Base-by-base conservation (phyloP, 2,797 vertebrate species). In the Gouania willdenowi region DNA sequence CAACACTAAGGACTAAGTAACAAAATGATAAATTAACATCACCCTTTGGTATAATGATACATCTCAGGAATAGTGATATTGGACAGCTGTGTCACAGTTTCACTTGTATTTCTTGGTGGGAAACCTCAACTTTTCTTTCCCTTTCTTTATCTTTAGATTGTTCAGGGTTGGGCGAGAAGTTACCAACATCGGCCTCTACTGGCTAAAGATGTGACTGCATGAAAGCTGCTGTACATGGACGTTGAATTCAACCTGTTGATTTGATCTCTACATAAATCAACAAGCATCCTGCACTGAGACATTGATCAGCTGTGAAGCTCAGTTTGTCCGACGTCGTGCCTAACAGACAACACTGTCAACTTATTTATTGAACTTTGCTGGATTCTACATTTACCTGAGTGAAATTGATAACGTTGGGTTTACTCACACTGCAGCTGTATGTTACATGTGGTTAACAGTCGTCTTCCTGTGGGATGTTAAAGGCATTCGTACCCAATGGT, bases 121-220 rank as follows among this genome's bases (percentile, higher is more conserved):
- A n/a, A 20, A 20, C 6, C 19, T 20, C 20, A 20, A 9, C 24
- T 9, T 2, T 9, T 23, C 32, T 55, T 9, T 2, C 4, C n/a
- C 30, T 46, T 56, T 51, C 42, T 29, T 3, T 66, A 10, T 61
- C 70, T 48, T 9, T 81, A 98, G 94, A 85, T 93, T 62, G 79
- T 90, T 5, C 89, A 88, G 1, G 79, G 90, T 25, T 94, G 92
- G 94, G 87, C 87, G 24, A 86, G 83, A 50, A 61, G 83, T 8
- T 91, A 91, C 50, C 92, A 92, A 0, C 87, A 94, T 54, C 85
- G 79, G 34, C 84, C 91, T 66, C 87, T 90, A 1, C 83, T 89
- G 28, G 49, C 87, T 65, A 91, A 93, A 79, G 89, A 93, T 11
- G 85, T 90, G 45, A 88, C 59, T 10, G 85, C 84, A 36, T 90